phyloP scores from a whole-genome alignment of 2,113 vertebrate species.

The Ciconia boyciana region DNA sequence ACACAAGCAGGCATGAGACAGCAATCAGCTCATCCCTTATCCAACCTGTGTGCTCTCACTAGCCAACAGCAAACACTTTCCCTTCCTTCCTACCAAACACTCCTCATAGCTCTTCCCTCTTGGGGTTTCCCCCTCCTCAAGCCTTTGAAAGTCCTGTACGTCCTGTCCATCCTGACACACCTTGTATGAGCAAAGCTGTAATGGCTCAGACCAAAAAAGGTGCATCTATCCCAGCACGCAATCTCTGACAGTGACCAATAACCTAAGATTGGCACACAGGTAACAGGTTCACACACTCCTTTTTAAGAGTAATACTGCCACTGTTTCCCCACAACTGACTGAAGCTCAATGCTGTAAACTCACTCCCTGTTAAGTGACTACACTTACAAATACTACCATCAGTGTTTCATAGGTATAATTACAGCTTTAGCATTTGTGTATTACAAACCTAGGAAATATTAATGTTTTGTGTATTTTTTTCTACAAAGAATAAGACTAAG shows the following conservation, averaged over 20 bases:
- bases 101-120: background rate
- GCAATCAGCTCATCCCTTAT: background rate
- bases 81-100: background rate
- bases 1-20: background rate
- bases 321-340: background rate
- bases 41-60: background rate
- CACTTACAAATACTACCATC: background rate
- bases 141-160: background rate
- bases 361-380: no score
- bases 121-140: background rate
- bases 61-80: no score
- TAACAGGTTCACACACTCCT: background rate
- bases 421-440: background rate
- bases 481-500: background rate
- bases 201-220: background rate
- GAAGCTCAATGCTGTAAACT: background rate
- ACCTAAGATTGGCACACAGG: rapidly evolving
- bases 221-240: no score
- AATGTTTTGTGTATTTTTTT: background rate
- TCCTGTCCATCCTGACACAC: background rate
- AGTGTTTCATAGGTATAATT: background rate
- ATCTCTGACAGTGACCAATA: rapidly evolving
- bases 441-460: background rate
- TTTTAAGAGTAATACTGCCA: no score
- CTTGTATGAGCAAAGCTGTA: background rate